Evolutionary conservation across 2,888 invertebrate species (phyloP), one percentile per base, ranked within the genome.

Genomic region (Andrena camellia): DNA sequence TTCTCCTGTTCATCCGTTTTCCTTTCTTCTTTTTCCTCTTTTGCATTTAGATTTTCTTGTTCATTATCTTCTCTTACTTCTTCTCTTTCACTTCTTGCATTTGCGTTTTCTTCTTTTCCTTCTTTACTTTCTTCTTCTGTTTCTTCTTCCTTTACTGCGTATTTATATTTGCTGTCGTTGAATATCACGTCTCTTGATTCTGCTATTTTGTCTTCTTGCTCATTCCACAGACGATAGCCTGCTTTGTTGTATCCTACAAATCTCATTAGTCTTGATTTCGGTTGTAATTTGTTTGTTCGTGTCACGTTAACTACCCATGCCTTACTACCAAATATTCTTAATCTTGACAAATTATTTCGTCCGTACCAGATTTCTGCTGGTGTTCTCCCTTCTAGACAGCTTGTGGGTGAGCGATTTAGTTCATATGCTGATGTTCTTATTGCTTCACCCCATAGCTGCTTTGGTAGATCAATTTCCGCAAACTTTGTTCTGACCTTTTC

Each of bases 131-230:
- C 35, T 42, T 42, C 13, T 42, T 42, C 35, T 13, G 13, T 0
- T 13, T 42, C 35, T 13, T 13, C 13, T 42, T 42, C 13, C 42
- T 3, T 13, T 42, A 42, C 42, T 42, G 42, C 10, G 23, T 54
- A 20, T 54, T 20, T 54, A 23, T 54, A 64, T 8, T 20, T 64
- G 4, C 23, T 35, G 17, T 64, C 64, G 1, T 64, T 23, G 42
- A 64, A 64, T 23, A 48, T 64, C 0, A 64, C 42, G 10, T 64
- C 64, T 64, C 64, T 64, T 8, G 64, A 64, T 35, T 35, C 64
- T 5, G 20, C 4, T 23, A 64, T 42, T 8, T n/a, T 48, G 20
- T 64, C 1, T 33, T 48, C 42, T 42, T 64, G 13, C 6, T 5
- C 13, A 31, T 48, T n/a, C 63, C 63, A 64, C 35, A 64, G 33